A percentile compares a stretch with the other conserved stretches of the same genome.
Conservation (phyloP, 2,113 vertebrate genomes). For the Podilymbus podiceps region DNA sequence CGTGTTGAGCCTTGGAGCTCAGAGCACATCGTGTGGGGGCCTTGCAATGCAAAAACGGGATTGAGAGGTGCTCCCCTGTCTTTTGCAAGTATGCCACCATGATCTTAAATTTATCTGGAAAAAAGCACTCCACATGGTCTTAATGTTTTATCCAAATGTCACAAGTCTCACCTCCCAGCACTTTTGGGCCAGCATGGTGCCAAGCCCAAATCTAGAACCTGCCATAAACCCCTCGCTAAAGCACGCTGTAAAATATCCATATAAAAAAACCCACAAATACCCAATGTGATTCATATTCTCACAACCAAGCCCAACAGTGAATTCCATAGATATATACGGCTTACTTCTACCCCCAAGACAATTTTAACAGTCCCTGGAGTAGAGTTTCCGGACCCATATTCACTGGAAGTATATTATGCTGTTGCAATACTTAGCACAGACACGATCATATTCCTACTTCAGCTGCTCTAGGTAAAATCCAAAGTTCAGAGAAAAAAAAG, state of each 20-base stretch:
- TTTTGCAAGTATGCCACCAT: background rate
- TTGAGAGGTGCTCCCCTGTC: background rate
- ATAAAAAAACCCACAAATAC: background rate
- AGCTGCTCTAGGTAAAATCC: background rate
- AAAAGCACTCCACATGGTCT: accelerated
- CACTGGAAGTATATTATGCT: background rate
- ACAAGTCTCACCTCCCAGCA: background rate
- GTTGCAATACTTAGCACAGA: background rate
- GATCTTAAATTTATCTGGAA: background rate
- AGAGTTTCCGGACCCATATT: background rate
- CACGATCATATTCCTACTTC: background rate
- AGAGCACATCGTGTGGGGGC: background rate
- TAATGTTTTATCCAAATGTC: background rate
- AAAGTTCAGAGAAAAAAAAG: background rate
- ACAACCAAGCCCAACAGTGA: background rate
- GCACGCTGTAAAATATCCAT: background rate
- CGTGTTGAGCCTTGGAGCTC: background rate
- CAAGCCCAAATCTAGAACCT: background rate
- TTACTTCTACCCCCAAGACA: background rate
- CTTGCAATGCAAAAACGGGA: background rate
- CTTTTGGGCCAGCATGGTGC: background rate
- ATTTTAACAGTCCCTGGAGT: background rate
- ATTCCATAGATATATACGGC: accelerated
- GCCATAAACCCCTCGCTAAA: background rate
- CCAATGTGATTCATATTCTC: background rate